Evolutionary conservation across 2,113 vertebrate species (phyloP).

Genomic region (Microtus richardsoni): DNA sequence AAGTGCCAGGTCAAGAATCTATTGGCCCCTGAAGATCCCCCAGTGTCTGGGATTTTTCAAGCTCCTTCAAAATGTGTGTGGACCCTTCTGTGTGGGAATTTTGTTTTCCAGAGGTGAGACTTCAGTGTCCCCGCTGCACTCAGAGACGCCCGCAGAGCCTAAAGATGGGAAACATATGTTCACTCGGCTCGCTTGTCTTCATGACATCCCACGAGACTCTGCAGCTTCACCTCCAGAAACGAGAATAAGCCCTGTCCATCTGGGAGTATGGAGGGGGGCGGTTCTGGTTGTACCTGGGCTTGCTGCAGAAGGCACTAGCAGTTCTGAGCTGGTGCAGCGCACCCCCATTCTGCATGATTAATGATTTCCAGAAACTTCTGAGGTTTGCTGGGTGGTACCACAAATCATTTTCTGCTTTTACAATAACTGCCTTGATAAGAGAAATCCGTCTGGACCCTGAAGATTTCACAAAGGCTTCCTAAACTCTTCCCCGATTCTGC

Average conservation of each 20-base stretch:
- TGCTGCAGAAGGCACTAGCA: not conserved
- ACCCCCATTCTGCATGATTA: not conserved
- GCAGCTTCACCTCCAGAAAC: not conserved
- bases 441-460: not conserved
- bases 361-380: conserved; percentile 20
- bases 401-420: not conserved
- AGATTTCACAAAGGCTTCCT: not conserved
- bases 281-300: not conserved
- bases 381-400: not conserved
- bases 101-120: not conserved
- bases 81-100: not conserved
- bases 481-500: not conserved
- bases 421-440: not conserved
- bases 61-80: not conserved
- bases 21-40: too few species aligned
- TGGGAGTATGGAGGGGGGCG: not conserved
- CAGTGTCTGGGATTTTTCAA: not conserved
- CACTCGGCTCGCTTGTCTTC: not conserved
- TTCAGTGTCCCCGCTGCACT: not conserved
- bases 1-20: not conserved
- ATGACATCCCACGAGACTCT: not conserved
- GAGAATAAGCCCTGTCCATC: not conserved
- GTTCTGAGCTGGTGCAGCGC: not conserved
- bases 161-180: conserved; percentile 30
- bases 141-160: not conserved